Base-by-base conservation (phyloP, 2,888 invertebrate species). In the Ferdinandea cuprea region DNA sequence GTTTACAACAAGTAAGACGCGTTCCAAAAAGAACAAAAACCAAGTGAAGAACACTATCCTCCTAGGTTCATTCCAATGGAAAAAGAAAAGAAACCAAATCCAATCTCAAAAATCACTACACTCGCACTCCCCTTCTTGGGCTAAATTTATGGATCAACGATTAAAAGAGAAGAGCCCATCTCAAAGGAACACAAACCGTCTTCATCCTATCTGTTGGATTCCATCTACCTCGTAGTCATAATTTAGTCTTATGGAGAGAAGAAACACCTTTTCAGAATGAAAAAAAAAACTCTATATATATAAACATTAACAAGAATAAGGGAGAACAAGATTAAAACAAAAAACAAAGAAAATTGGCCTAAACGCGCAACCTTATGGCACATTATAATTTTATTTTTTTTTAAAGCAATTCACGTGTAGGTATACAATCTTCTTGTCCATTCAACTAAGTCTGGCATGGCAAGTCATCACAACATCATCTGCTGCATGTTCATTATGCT, bases 171-270 rank as follows among this genome's bases (percentile, higher is more conserved):
- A 58, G 19, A 54, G 54, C 32, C 2, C 66, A 40, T 8, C 44
- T 25, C 35, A 66, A 68, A 35, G n/a, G n/a, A 73, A 56, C 59
- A 73, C 59, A 25, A 25, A 68, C 40, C 52, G 61, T 58, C 50
- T 80, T 63, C 40, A 80, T 63, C 73, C 61, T 30, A 65, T 58
- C 71, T 35, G 21, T 19, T 42, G 59, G 59, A 40, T 73, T 63
- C 61, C 78, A 78, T 78, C 72, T 68, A 46, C 61, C 78, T 77
- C 44, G 48, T 78, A 68, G 61, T 58, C 83, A 73, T 81, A 81
- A 81, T 59, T 81, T 76, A 66, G 66, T 65, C 54, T 32, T 35
- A n/a, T 7, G 13, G 5, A 11, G 25, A 11, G 50, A 56, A 15
- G 50, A 65, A 71, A 42, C 56, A 73, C 44, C 54, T 65, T 25